A percentile compares a stretch with the other conserved stretches of the same genome.
Conservation (phyloP, 2,797 vertebrate genomes). For the Eremophila alpestris region DNA sequence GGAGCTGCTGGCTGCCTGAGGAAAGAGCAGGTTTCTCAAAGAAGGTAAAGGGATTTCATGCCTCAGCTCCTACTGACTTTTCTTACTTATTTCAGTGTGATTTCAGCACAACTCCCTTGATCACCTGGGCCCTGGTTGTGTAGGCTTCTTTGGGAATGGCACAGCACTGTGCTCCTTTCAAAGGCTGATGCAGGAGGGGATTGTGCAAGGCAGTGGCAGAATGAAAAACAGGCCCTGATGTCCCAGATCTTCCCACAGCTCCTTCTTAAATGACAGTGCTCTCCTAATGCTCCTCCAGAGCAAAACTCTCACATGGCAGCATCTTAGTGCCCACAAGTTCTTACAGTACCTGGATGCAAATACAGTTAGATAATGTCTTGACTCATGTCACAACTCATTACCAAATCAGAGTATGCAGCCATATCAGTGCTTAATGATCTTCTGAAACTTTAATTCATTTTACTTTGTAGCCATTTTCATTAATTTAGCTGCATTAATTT, state of each 20-base stretch:
- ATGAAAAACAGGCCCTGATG: background rate
- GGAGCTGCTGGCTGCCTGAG: background rate
- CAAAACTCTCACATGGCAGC: background rate
- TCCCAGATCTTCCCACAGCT: background rate
- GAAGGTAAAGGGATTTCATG: background rate
- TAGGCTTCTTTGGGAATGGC: background rate
- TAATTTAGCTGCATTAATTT: slow-evolving; percentile 42
- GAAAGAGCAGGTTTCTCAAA: background rate
- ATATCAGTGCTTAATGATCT: background rate
- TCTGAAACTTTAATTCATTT: slow-evolving; percentile 32
- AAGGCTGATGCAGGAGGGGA: background rate
- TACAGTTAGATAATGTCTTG: background rate
- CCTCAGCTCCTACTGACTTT: background rate
- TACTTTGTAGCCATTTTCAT: background rate
- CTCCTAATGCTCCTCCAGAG: background rate
- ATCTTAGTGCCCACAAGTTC: background rate
- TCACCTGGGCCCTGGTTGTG: background rate
- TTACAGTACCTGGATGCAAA: background rate
- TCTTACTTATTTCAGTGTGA: background rate
- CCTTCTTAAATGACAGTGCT: background rate
- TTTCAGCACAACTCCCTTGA: background rate
- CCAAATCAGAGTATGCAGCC: background rate
- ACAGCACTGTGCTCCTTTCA: background rate
- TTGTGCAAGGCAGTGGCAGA: background rate
- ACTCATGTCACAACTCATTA: background rate